A percentile compares a stretch with the other conserved stretches of the same genome.
phyloP scores from a whole-genome alignment of 2,888 invertebrate species.

The Nematopogon swammerdamellus region DNA sequence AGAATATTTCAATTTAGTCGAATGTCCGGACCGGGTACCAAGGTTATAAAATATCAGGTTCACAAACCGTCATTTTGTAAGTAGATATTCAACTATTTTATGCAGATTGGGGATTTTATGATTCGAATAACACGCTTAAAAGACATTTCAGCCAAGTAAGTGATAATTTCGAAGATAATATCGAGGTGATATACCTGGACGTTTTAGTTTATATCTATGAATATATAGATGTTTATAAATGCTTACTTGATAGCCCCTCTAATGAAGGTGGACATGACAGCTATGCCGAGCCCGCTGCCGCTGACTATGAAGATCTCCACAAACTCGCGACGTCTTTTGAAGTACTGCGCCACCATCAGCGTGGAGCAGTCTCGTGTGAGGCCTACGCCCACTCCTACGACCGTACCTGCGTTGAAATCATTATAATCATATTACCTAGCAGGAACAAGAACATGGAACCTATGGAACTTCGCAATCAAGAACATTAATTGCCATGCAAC shows the following conservation, averaged over 20 bases:
- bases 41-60: too few species aligned
- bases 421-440: too few species aligned
- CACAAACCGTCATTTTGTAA: too few species aligned
- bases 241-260: constrained; percentile 72
- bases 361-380: constrained; percentile 84
- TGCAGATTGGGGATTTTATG: too few species aligned
- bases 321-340: constrained; percentile 78
- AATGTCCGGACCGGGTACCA: too few species aligned
- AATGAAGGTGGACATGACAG: constrained; percentile 80
- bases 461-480: too few species aligned
- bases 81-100: too few species aligned
- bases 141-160: background rate
- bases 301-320: constrained; percentile 87
- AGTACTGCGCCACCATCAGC: constrained; percentile 88
- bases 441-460: too few species aligned
- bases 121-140: background rate
- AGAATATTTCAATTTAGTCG: too few species aligned
- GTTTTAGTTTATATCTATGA: too few species aligned
- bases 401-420: constrained; percentile 46
- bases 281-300: constrained; percentile 81
- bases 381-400: constrained; percentile 78
- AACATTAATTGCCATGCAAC: too few species aligned
- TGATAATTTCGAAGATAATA: background rate
- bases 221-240: too few species aligned
- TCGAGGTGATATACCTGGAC: background rate